Evolutionary conservation across 2,888 invertebrate genomes (phyloP), one percentile per base, ranked within the genome.

Genomic region (Cyclophora albipunctata): DNA sequence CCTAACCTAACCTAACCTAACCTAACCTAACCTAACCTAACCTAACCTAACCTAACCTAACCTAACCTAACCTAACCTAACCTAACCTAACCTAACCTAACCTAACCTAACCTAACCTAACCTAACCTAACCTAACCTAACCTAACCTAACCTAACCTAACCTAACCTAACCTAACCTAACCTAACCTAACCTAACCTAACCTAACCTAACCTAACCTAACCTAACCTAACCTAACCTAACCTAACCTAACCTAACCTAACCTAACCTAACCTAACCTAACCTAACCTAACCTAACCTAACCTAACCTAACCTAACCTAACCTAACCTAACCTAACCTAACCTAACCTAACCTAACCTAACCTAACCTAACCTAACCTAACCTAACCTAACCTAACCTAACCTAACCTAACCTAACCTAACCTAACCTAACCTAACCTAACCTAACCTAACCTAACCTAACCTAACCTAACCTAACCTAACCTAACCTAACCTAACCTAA

Each of bases 401-500:
- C 52, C 52, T 52, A 52, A 52, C 52, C 52, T 52, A 52, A 52
- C 52, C 52, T 52, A 52, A 52, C 52, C 52, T 52, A 52, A 52
- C 52, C 52, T 52, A 52, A 52, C 52, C 52, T 52, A 52, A 52
- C 52, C 49, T 49, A 52, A 52, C 52, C 52, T 52, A 52, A 54
- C 54, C 54, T 54, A 54, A 54, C 51, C 51, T 54, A 51, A 51
- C 54, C 51, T 54, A 54, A 54, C 54, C 54, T 54, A 54, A 54
- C 54, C 54, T 54, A 54, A 54, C 54, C 54, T 54, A 54, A 52
- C 54, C 52, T 54, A 52, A 54, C 50, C 52, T 48, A 54, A 52
- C 54, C 52, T 52, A 55, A 55, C 55, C 55, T 55, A 54, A 54
- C 54, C 54, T 54, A 54, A 54, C 54, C 54, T 54, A 54, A 54